Evolutionary conservation across 2,888 invertebrate species (phyloP).

Genomic region (Pachliopta kotzebuea): DNA sequence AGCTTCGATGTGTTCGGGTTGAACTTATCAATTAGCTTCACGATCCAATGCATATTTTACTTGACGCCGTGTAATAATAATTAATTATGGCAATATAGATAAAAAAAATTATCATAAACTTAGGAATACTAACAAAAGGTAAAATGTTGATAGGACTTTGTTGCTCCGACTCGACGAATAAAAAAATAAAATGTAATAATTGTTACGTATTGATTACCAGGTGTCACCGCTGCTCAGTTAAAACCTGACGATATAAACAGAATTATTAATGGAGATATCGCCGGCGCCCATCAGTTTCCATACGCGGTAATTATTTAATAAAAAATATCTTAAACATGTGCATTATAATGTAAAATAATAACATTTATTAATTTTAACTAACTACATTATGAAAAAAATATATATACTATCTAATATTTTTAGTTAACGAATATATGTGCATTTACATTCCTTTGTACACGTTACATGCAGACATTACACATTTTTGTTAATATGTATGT

Average conservation of each 20-base stretch:
- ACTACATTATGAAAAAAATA: background rate
- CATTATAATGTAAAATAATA: background rate
- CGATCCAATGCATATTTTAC: too few relatives aligned
- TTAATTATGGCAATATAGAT: too few relatives aligned
- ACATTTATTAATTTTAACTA: too few relatives aligned
- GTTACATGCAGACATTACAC: background rate
- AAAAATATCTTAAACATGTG: background rate
- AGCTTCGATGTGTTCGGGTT: too few relatives aligned
- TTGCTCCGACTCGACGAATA: too few relatives aligned
- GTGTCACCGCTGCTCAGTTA: slow-evolving; percentile 1
- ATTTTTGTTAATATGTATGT: too few relatives aligned
- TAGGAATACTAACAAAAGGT: too few relatives aligned
- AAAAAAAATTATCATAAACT: too few relatives aligned
- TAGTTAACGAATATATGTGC: background rate
- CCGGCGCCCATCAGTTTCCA: slow-evolving; percentile 37
- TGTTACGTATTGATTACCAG: background rate
- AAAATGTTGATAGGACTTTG: too few relatives aligned
- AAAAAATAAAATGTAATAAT: too few relatives aligned
- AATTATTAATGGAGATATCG: slow-evolving; percentile 37
- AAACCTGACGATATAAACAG: slow-evolving; percentile 28
- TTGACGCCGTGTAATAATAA: too few relatives aligned
- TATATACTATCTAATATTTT: background rate
- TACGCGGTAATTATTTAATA: slow-evolving; percentile 36
- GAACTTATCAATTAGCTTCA: too few relatives aligned
- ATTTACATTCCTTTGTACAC: background rate